Evolutionary conservation across 2,797 vertebrate genomes (phyloP).

Genomic region (Diglossa cyanea): DNA sequence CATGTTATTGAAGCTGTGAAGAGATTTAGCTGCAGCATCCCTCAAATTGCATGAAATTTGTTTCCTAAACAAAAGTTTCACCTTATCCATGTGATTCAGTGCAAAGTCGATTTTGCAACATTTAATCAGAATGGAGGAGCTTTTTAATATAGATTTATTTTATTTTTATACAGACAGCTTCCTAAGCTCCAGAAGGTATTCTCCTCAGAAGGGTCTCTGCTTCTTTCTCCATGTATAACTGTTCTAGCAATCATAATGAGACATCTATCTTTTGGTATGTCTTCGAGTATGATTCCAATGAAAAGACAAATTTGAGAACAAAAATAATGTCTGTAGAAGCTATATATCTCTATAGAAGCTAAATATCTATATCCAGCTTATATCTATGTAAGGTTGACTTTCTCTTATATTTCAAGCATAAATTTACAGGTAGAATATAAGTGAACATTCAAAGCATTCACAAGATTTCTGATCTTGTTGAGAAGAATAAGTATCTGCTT

Average conservation of each 20-base stretch:
- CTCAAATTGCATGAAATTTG: background rate
- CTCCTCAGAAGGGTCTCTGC: background rate
- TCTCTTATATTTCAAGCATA: background rate
- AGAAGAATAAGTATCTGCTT: background rate
- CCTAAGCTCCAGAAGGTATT: background rate
- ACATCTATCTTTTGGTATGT: background rate
- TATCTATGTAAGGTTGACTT: background rate
- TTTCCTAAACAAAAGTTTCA: background rate
- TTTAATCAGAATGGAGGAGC: rapidly evolving
- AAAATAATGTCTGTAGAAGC: background rate
- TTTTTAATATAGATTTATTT: background rate
- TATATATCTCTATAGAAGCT: background rate
- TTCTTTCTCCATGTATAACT: background rate
- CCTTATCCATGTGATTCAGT: background rate
- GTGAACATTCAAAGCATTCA: background rate
- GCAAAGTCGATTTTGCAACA: background rate
- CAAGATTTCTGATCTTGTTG: background rate
- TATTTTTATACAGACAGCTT: background rate
- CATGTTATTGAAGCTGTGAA: background rate
- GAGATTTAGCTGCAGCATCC: background rate
- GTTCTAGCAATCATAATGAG: background rate
- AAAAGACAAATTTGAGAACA: background rate
- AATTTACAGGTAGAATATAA: background rate
- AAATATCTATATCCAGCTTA: background rate
- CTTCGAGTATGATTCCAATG: background rate